Percentiles rank a stretch among this genome's conserved stretches.
Conservation (phyloP, 2,797 vertebrate genomes). For the Glyptemys insculpta region DNA sequence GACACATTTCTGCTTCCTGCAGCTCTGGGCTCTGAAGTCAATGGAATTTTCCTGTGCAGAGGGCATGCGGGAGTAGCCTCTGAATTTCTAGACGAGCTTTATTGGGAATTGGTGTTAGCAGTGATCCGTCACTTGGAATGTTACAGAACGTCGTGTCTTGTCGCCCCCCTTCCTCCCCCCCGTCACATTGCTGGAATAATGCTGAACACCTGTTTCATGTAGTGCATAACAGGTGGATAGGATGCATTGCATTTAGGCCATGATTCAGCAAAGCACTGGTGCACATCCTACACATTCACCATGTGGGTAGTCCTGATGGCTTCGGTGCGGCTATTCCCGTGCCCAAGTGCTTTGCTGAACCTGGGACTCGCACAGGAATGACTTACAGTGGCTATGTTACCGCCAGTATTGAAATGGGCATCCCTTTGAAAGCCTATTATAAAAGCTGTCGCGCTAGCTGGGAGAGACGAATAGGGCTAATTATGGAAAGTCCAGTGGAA, state of each 20-base stretch:
- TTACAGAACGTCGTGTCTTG: not conserved
- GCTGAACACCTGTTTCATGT: not conserved
- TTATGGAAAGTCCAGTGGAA: not conserved
- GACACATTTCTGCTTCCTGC: accelerated
- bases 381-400: not conserved
- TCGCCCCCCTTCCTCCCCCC: not conserved
- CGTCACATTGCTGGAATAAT: accelerated
- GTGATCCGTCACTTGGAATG: not conserved
- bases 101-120: not conserved
- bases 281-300: not conserved
- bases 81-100: not conserved
- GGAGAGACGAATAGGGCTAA: not conserved
- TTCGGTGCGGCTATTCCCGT: not conserved
- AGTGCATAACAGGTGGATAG: not conserved
- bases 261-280: not conserved
- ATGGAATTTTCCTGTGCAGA: not conserved
- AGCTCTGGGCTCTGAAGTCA: accelerated
- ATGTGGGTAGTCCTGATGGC: not conserved
- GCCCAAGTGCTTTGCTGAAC: not conserved
- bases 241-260: not conserved
- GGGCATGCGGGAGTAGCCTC: not conserved
- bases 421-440: not conserved
- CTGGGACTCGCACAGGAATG: not conserved
- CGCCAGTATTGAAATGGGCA: not conserved
- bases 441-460: not conserved